Evolutionary conservation across 2,888 invertebrate species (phyloP).

Genomic region (Cantharis lateralis): DNA sequence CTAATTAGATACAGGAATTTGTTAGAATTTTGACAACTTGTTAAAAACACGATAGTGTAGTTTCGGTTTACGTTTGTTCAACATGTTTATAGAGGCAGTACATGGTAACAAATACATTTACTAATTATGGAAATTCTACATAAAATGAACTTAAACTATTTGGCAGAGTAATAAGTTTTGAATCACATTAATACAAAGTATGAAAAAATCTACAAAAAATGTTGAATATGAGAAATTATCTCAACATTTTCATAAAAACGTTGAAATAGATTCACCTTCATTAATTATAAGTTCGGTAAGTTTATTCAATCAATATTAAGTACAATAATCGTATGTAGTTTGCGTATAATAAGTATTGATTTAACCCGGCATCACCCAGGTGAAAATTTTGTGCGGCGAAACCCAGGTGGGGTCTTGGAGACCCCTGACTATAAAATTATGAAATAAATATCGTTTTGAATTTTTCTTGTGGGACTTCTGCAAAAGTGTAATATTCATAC

Average conservation of each 20-base stretch:
- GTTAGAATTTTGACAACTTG: not conserved
- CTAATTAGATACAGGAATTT: not conserved
- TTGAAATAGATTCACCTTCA: conserved; percentile 43
- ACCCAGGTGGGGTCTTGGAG: too few species aligned
- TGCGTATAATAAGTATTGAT: not conserved
- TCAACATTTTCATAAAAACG: conserved; percentile 48
- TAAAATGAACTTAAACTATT: not conserved
- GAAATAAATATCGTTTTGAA: too few species aligned
- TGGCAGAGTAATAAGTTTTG: not conserved
- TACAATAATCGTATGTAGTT: not conserved
- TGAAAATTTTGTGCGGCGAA: too few species aligned
- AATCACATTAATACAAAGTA: conserved; percentile 26
- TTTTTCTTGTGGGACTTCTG: too few species aligned
- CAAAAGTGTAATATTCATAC: too few species aligned
- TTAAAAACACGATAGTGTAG: not conserved
- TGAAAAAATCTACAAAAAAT: conserved; percentile 52
- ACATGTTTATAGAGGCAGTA: not conserved
- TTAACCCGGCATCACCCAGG: too few species aligned
- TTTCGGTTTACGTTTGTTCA: not conserved
- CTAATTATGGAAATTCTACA: not conserved
- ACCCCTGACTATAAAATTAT: too few species aligned
- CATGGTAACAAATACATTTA: not conserved
- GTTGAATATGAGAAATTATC: conserved; percentile 55
- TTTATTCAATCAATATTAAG: conserved; percentile 1
- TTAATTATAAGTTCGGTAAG: conserved; percentile 43